Base-by-base conservation (phyloP, 2,113 vertebrate species). In the Indicator maculatus region DNA sequence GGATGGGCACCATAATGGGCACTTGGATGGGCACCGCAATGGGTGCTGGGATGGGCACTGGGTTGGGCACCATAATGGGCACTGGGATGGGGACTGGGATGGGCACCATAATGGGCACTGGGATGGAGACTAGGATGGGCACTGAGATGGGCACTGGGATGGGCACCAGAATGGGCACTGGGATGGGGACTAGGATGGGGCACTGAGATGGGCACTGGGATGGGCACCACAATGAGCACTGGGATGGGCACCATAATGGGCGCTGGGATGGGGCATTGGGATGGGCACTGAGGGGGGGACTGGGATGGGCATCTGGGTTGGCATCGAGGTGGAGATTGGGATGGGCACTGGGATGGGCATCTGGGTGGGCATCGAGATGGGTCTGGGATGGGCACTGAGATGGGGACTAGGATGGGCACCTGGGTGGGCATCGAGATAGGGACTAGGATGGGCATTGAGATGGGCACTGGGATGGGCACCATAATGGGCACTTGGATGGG, bases 21-120 rank as follows among this genome's bases (percentile, higher is more conserved):
- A n/a, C n/a, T n/a, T n/a, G n/a, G n/a, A n/a, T 16, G 52, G 44
- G 36, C 45, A 9, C 52, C 1, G 13, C 1, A 3, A 7, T 2
- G 10, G 52, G 38, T 8, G 16, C 9, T 2, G 13, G 61, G 60
- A 11, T 16, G 63, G 44, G 31, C 55, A 4, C 9, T 3, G 4
- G 45, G 33, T 5, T 7, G 21, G 59, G 26, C 19, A 3, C 21
- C 2, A 23, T 27, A 23, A 20, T 7, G 20, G 45, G 45, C 12
- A 47, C 17, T 21, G 21, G 26, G 53, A 26, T 26, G 61, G 60
- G 39, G 11, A 36, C 18, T 3, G 23, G 21, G 52, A 6, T 7
- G 30, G 36, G 52, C n/a, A 19, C 11, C 3, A 7, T 7, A 8
- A 36, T n/a, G 14, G 60, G 36, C 63, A 56, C 38, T 55, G 38